Evolutionary conservation across 2,797 vertebrate genomes (phyloP).

Genomic region (Lepus oiostolus): DNA sequence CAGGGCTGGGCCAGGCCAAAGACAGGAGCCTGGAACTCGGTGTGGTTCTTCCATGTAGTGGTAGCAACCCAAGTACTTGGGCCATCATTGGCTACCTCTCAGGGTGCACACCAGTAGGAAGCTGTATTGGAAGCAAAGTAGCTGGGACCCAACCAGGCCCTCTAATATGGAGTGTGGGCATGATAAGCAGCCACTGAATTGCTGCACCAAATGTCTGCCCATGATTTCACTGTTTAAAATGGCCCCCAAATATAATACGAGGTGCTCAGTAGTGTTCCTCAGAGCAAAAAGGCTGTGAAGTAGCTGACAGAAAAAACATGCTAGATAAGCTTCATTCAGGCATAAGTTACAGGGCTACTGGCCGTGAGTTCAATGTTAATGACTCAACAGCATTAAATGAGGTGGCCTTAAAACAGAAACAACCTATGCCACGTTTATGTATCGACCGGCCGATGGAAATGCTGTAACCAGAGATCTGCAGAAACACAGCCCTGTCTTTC

Average conservation of each 20-base stretch:
- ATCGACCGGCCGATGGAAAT: not conserved
- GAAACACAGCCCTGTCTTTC: not conserved
- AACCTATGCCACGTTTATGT: not conserved
- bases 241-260: not conserved
- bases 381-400: not conserved
- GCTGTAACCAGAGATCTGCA: not conserved
- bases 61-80: too few relatives aligned
- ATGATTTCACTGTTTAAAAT: too few relatives aligned
- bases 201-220: too few relatives aligned
- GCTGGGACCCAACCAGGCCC: too few relatives aligned
- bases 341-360: not conserved
- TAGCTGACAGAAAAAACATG: not conserved
- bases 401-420: slow-evolving; percentile 21
- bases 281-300: not conserved
- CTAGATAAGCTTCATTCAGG: not conserved
- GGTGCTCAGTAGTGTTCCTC: not conserved
- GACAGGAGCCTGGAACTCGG: too few relatives aligned
- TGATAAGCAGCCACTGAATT: too few relatives aligned
- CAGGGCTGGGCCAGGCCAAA: too few relatives aligned
- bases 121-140: too few relatives aligned
- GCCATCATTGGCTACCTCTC: too few relatives aligned
- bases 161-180: too few relatives aligned
- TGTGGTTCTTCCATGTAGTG: too few relatives aligned
- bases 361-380: not conserved
- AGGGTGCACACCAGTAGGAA: too few relatives aligned